Base-by-base conservation (phyloP, 2,113 vertebrate species). In the Chionodraco myersi region DNA sequence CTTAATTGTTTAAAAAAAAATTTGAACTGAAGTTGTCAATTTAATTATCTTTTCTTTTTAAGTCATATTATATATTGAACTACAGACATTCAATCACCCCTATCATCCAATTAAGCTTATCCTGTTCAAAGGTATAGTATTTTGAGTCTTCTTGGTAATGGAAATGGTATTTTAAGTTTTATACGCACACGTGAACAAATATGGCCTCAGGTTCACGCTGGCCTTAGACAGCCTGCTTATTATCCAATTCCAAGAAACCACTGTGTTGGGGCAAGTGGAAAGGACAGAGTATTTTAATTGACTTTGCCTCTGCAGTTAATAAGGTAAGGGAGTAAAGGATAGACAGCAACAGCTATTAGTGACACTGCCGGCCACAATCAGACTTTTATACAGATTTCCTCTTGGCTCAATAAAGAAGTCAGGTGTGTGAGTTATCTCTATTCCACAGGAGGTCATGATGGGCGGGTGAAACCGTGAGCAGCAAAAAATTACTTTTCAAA, bases 221-320 rank as follows among this genome's bases (percentile, higher is more conserved):
- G 14, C 49, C 72, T 56, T 54, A 12, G 41, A 63, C 13, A 56
- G 21, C 10, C 36, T 45, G 60, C 48, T 45, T 18, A 60, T 61
- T 74, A 45, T 65, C 54, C 48, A 73, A 5, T 53, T 47, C 34
- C 6, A 8, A 10, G 52, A 61, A 44, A n/a, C 10, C 21, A 56
- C 57, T 34, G 61, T 56, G 36, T 48, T 34, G 6, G 5, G 11
- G 7, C 7, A 47, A 48, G 23, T 48, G 6, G 44, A 79, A 75
- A 77, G 56, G 47, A 60, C 57, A 73, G 41, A 69, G 44, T 45
- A 48, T 81, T 74, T 79, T 89, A 86, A 91, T 84, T 82, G 72
- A 85, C 74, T 86, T 82, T 78, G 45, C 45, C 53, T 12, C 65
- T 14, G 64, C 59, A 81, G 57, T 79, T 88, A 89, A 89, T 84